phyloP scores from a whole-genome alignment of 2,888 invertebrate genomes.

The Lasioglossum oenotherae region DNA sequence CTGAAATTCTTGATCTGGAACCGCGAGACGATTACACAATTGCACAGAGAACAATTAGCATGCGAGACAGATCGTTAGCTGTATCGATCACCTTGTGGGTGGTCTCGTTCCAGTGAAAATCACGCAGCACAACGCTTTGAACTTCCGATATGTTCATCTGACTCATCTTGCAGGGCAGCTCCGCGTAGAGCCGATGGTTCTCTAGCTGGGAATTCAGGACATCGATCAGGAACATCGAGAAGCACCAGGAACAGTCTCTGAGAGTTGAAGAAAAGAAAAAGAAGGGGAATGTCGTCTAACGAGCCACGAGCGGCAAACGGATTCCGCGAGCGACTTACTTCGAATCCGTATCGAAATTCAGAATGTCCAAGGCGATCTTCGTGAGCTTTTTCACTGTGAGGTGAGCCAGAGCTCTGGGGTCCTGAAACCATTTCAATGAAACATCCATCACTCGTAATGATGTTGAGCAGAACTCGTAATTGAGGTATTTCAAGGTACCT shows the following conservation, averaged over 20 bases:
- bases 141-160: conserved; percentile 84
- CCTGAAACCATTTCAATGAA: conserved; percentile 51
- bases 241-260: conserved; percentile 84
- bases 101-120: conserved; percentile 87
- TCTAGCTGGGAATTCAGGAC: conserved; percentile 86
- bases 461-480: neutral
- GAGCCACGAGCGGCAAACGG: conserved; percentile 12
- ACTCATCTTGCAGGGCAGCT: conserved; percentile 85
- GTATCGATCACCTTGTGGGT: conserved; percentile 84
- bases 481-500: conserved; percentile 55
- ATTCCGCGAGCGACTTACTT: conserved; percentile 56
- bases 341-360: conserved; percentile 44
- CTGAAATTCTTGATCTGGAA: conserved; percentile 68
- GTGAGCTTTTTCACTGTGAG: conserved; percentile 68
- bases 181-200: conserved; percentile 86
- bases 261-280: neutral
- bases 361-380: conserved; percentile 61
- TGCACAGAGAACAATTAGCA: neutral
- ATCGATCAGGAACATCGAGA: conserved; percentile 85
- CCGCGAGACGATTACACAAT: neutral
- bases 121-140: conserved; percentile 83
- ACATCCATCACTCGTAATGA: too few species aligned
- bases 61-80: neutral
- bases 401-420: conserved; percentile 69
- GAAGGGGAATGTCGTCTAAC: conserved; percentile 5